Percentiles rank a stretch among this genome's conserved stretches.
Conservation (phyloP, 1,140 invertebrate genomes). For the Sinonovacula constricta region DNA sequence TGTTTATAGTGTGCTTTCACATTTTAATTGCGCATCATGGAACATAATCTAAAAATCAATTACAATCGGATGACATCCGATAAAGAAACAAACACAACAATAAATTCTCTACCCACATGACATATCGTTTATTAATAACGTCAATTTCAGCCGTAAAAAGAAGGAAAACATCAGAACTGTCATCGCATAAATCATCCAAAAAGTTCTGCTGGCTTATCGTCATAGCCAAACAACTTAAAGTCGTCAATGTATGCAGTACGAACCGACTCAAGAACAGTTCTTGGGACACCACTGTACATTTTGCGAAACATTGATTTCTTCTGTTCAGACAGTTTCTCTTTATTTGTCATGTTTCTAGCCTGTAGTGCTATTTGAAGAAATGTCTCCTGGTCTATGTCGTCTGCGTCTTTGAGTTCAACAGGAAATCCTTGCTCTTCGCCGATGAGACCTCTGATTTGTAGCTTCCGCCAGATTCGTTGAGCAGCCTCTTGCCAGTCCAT, state of each 20-base stretch:
- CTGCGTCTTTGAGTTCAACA: not conserved
- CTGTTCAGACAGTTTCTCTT: not conserved
- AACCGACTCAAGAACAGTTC: constrained; percentile 1
- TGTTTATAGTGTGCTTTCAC: too few species aligned
- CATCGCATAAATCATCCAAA: too few species aligned
- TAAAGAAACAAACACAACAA: too few species aligned
- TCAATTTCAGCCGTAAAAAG: too few species aligned
- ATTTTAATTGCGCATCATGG: too few species aligned
- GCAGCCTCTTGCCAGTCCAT: constrained; percentile 17
- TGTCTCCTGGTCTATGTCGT: not conserved
- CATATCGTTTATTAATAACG: too few species aligned
- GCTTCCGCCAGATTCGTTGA: constrained; percentile 32
- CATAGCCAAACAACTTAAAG: constrained; percentile 22
- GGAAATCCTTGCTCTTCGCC: constrained; percentile 11
- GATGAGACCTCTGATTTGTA: constrained; percentile 27
- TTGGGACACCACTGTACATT: constrained; percentile 8
- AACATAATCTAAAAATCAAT: too few species aligned
- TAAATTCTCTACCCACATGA: too few species aligned
- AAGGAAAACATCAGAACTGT: too few species aligned
- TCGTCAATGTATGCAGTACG: not conserved
- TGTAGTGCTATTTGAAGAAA: constrained; percentile 15
- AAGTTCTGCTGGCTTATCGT: too few species aligned
- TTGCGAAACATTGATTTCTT: constrained; percentile 11
- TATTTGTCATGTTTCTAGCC: not conserved
- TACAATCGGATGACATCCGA: too few species aligned